Evolutionary conservation across 2,888 invertebrate species (phyloP), one percentile per base, ranked within the genome.

Genomic region (Habrosyne pyritoides): DNA sequence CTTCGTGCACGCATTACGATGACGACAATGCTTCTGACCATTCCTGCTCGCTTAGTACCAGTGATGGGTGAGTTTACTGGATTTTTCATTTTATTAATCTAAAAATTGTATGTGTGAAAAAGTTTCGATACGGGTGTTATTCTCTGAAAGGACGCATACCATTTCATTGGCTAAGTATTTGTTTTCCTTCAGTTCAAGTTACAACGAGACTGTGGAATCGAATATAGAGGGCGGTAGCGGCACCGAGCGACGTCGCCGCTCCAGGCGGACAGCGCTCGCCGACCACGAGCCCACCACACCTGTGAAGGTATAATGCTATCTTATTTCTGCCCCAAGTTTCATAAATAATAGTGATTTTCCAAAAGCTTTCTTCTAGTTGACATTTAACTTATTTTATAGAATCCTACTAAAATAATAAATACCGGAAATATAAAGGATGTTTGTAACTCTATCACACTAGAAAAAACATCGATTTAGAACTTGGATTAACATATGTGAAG

Each of bases 1-100:
- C 92, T n/a, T 93, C 93, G 61, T 93, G 93, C 75, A 91, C 92
- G 14, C 93, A 93, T 66, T 91, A 90, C 69, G 92, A 92, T 59
- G 90, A 88, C 48, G 89, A 87, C 56, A 81, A 86, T 72, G 79
- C 66, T 59, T 85, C 82, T 3, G 86, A 84, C 30, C 86, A 78
- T 56, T 89, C 90, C 18, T 87, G 88, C 64, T 84, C 84, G 18
- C 76, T 85, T 63, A 81, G 81, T 68, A 84, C 87, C 26, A 84
- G 81, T 54, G 89, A 90, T 47, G 85, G 87, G 91, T 91, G 51
- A 71, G 69, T 66, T 18, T 21, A 53, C 7, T n/a, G n/a, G n/a
- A n/a, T n/a, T n/a, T n/a, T n/a, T n/a, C n/a, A n/a, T n/a, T n/a
- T n/a, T n/a, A n/a, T n/a, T n/a, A n/a, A n/a, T n/a, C n/a, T n/a